Conservation (phyloP, 2,797 vertebrate genomes). For the Taenioides sp. region DNA sequence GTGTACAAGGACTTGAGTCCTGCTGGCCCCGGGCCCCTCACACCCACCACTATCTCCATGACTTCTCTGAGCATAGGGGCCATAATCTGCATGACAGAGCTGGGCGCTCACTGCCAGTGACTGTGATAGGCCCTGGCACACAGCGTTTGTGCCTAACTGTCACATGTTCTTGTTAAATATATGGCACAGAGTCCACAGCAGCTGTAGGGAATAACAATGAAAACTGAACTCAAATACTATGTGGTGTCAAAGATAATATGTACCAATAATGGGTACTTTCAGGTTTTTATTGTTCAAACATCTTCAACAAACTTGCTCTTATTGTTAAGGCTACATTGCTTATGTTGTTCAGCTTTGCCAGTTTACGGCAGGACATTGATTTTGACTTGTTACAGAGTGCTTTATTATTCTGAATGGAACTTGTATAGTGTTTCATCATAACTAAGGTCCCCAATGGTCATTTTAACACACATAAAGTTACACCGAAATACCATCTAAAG, state of each 20-base stretch:
- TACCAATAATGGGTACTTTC: neutral
- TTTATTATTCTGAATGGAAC: too few species aligned
- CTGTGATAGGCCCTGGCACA: conserved; percentile 76
- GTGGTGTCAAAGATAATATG: too few species aligned
- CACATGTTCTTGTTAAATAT: conserved; percentile 77
- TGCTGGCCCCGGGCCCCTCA: conserved; percentile 57
- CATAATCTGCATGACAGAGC: conserved; percentile 74
- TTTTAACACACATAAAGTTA: too few species aligned
- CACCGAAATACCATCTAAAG: too few species aligned
- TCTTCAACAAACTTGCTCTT: neutral
- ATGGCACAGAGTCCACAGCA: conserved; percentile 69
- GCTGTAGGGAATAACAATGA: too few species aligned
- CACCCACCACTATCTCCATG: conserved; percentile 54
- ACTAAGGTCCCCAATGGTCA: too few species aligned
- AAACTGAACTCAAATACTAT: too few species aligned
- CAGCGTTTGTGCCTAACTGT: conserved; percentile 72
- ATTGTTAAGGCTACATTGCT: neutral
- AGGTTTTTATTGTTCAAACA: neutral
- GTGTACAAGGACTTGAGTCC: conserved; percentile 57
- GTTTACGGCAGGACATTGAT: too few species aligned
- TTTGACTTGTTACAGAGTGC: too few species aligned
- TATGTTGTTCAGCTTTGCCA: too few species aligned
- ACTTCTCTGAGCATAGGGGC: conserved; percentile 64
- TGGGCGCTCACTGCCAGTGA: conserved; percentile 66
- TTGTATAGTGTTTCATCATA: too few species aligned